A percentile compares a stretch with the other conserved stretches of the same genome.
Conservation (phyloP, 2,888 invertebrate species). For the Lacanobia oleracea region DNA sequence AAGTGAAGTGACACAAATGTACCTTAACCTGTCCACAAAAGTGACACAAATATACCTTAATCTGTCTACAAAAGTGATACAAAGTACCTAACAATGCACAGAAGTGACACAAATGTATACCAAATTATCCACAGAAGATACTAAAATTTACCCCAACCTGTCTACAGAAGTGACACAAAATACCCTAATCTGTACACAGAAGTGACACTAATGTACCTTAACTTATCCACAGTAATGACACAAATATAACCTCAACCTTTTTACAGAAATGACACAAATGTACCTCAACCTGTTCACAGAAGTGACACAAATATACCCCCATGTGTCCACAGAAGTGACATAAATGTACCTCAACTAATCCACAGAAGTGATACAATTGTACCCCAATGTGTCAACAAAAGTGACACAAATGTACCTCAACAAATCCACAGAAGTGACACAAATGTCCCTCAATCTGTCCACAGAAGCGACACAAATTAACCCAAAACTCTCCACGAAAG, state of each 20-base stretch:
- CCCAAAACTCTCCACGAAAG: too few relatives aligned
- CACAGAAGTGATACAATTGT: not conserved
- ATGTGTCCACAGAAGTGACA: not conserved
- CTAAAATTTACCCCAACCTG: too few relatives aligned
- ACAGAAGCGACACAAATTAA: not conserved
- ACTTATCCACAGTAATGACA: too few relatives aligned
- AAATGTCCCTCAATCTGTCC: too few relatives aligned
- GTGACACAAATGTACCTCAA: not conserved
- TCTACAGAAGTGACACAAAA: too few relatives aligned
- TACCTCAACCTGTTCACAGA: not conserved
- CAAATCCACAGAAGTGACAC: too few relatives aligned
- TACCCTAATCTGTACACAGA: too few relatives aligned
- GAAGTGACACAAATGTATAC: too few relatives aligned
- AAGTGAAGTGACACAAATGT: not conserved
- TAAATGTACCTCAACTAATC: not conserved
- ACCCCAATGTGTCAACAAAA: not conserved
- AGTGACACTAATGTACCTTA: too few relatives aligned
- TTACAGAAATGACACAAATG: not conserved
- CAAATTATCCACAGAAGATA: too few relatives aligned
- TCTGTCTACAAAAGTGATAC: not conserved
- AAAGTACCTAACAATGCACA: not conserved
- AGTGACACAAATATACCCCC: not conserved
- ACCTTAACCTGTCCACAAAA: not conserved
- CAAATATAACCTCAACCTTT: too few relatives aligned
- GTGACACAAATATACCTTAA: too few relatives aligned